phyloP scores from a whole-genome alignment of 2,113 vertebrate genomes.

The Atrichornis clamosus region DNA sequence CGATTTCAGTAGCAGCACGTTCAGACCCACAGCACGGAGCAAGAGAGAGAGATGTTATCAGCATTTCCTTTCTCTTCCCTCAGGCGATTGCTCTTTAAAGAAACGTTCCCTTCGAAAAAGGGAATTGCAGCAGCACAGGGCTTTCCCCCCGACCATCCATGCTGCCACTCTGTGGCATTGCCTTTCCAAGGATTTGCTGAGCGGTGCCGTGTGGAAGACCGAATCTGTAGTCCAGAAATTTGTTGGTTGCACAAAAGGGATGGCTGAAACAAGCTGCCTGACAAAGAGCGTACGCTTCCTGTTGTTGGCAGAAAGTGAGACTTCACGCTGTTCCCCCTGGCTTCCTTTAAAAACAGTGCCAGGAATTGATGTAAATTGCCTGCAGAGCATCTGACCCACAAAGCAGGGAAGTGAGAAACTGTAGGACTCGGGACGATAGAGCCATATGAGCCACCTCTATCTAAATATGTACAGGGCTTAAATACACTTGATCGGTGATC shows the following conservation, averaged over 20 bases:
- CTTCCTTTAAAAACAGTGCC: slow-evolving; percentile 64
- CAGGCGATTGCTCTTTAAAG: background rate
- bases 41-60: background rate
- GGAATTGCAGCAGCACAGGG: rapidly evolving
- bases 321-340: slow-evolving; percentile 21
- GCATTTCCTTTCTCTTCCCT: background rate
- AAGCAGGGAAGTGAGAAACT: slow-evolving; percentile 56
- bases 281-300: slow-evolving; percentile 40
- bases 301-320: slow-evolving; percentile 67
- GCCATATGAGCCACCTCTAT: background rate
- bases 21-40: background rate
- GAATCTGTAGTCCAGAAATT: background rate
- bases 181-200: background rate
- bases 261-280: slow-evolving; percentile 3
- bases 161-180: rapidly evolving
- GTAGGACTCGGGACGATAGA: background rate
- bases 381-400: slow-evolving; percentile 35
- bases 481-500: background rate
- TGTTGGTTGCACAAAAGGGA: background rate
- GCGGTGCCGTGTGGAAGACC: background rate
- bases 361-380: slow-evolving; percentile 58
- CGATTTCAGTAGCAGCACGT: background rate
- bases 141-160: background rate
- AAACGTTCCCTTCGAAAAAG: background rate
- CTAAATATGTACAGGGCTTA: background rate